Evolutionary conservation across 2,113 vertebrate species (phyloP), one percentile per base, ranked within the genome.

Genomic region (Microcebus tavaratra): DNA sequence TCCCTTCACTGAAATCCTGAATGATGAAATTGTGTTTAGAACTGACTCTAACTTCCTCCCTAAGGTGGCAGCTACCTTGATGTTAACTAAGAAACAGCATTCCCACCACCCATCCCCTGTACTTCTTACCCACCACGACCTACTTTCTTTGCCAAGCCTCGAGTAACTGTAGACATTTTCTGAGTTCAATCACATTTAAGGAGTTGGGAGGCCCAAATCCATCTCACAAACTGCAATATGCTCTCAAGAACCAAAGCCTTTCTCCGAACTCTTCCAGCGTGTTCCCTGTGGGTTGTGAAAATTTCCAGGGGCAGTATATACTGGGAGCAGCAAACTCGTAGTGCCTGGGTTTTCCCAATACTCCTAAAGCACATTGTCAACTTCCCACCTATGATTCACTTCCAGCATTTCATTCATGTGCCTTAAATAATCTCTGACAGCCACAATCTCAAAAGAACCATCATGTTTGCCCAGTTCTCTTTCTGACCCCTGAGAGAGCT

Each of bases 401-500:
- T 76, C 76, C 79, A 93, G 57, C 39, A 55, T 86, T 91, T 97
- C 61, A 95, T 81, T 97, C 86, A 88, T 59, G 34, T 63, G 31
- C 39, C 27, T 93, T 76, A 86, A 91, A 83, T 89, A 34, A 5
- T 61, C 63, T 91, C 68, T 76, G 83, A 68, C 73, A 25, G 90
- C 61, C 50, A 88, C 80, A 75, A 13, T 42, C 75, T 76, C 79
- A 59, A 94, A 70, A 91, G 68, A 87, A 57, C 36, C 42, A 63
- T 65, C 5, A 6, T 15, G 42, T 75, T 79, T 67, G 12, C 91
- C 70, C 39, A 94, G 88, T 97, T 98, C 88, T 96, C 90, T 72
- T 96, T 97, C 94, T 90, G 68, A 73, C 96, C 80, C 53, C 88
- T 90, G 78, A 96, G 94, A 81, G 59, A 81, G 18, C 39, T 83